phyloP scores from a whole-genome alignment of 92 coral and sea anemone species.

The Zoanthus solanderi region DNA sequence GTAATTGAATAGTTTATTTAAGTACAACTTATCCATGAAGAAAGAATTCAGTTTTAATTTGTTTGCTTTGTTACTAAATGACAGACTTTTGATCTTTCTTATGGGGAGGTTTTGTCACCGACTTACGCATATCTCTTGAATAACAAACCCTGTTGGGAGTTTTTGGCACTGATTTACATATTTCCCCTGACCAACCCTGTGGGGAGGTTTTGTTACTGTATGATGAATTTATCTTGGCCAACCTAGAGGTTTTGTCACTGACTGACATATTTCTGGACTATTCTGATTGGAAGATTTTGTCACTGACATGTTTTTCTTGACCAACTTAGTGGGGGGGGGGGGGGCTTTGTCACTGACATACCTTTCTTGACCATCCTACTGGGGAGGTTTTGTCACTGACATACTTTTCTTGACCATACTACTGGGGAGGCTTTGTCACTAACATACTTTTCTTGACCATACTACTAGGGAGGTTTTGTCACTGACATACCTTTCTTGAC shows the following conservation, averaged over 20 bases:
- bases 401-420: background rate
- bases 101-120: constrained; percentile 92
- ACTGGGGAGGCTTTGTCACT: constrained; percentile 90
- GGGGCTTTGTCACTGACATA: too few species aligned
- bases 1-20: too few species aligned
- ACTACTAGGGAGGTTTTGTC: background rate
- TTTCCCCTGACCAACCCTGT: constrained; percentile 24
- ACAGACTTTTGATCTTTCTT: background rate
- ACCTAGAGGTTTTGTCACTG: background rate
- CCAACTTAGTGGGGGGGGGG: background rate
- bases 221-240: too few species aligned
- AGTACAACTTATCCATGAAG: background rate
- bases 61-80: background rate
- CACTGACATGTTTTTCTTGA: background rate
- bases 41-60: too few species aligned
- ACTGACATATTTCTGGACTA: background rate
- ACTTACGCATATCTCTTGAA: constrained; percentile 86
- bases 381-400: background rate
- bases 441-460: background rate
- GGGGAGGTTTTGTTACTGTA: background rate
- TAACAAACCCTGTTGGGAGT: constrained; percentile 41
- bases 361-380: background rate
- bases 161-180: too few species aligned
- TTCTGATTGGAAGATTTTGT: constrained; percentile 86
- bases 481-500: background rate